These are phyloP conservation scores for Gambusia affinis DNA, from an alignment of 2,113 vertebrate species.

Conservation along the genomic window DNA sequence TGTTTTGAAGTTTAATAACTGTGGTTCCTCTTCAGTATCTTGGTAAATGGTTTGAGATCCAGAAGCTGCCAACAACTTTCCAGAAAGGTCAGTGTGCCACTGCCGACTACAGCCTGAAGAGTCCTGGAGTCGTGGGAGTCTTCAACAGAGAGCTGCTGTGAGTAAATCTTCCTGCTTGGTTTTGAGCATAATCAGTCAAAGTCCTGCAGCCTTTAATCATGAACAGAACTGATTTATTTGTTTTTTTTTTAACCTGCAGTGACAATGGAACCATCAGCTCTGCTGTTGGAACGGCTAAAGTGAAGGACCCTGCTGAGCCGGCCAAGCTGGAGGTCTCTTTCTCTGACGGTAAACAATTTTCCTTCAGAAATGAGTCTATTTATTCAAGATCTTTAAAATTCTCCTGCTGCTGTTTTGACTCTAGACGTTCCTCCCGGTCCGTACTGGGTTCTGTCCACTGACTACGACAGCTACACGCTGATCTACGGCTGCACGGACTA, in stretches of 20 bases:
- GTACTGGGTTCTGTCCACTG: conserved; percentile 87
- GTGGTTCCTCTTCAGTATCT: conserved; percentile 77
- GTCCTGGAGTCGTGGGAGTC: conserved; percentile 82
- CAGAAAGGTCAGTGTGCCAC: conserved; percentile 85
- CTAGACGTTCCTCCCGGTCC: conserved; percentile 78
- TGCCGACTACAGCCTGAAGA: conserved; percentile 82
- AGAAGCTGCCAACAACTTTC: conserved; percentile 81
- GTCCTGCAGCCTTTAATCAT: background rate
- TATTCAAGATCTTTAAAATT: background rate
- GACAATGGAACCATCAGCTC: conserved; percentile 40
- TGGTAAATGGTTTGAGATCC: conserved; percentile 87
- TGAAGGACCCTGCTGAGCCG: conserved; percentile 62
- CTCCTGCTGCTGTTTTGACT: background rate
- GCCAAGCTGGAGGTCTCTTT: conserved; percentile 73
- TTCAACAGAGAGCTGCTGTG: conserved; percentile 81
- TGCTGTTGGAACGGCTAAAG: conserved; percentile 25
- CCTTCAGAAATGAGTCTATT: too few relatives aligned
- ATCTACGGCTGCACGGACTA: conserved; percentile 86
- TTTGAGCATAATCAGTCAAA: background rate
- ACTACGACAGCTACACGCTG: conserved; percentile 85
- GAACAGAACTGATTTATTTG: background rate
- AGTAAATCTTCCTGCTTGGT: conserved; percentile 13
- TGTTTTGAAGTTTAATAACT: background rate
- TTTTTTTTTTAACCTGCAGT: conserved; percentile 42
- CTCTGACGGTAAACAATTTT: conserved; percentile 59